Evolutionary conservation across 2,113 vertebrate genomes (phyloP).

Genomic region (Mungos mungo): DNA sequence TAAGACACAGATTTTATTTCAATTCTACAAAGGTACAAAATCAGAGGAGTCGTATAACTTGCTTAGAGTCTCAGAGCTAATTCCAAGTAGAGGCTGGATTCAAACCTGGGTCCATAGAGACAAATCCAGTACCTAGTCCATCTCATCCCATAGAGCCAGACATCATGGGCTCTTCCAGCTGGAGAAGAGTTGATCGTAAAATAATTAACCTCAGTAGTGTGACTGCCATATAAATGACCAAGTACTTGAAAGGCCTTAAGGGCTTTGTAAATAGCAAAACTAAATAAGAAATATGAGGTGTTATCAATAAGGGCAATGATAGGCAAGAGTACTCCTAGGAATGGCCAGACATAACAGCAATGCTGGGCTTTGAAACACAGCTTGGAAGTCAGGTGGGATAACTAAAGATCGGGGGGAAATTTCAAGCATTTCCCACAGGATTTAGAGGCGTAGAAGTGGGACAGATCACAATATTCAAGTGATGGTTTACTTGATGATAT

Average conservation of each 20-base stretch:
- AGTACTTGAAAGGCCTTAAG: not conserved
- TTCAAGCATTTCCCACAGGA: not conserved
- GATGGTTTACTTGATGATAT: no score
- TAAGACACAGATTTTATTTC: not conserved
- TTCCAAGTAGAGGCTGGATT: not conserved
- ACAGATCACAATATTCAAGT: not conserved
- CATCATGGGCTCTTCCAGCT: not conserved
- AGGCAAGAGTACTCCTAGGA: no score
- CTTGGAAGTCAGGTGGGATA: rapidly evolving
- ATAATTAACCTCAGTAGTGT: not conserved
- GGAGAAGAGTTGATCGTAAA: not conserved
- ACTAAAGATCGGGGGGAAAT: rapidly evolving
- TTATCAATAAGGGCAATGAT: not conserved
- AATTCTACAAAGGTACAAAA: not conserved
- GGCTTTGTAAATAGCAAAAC: not conserved
- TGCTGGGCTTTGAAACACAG: not conserved
- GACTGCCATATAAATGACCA: not conserved
- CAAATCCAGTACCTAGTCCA: not conserved
- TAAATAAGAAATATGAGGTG: not conserved
- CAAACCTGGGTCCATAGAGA: not conserved
- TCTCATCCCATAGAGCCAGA: not conserved
- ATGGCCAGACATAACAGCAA: no score
- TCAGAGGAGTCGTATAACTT: not conserved
- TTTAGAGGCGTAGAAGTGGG: not conserved
- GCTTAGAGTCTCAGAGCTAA: not conserved